Evolutionary conservation across 2,888 invertebrate genomes (phyloP).

Genomic region (Apamea monoglypha): DNA sequence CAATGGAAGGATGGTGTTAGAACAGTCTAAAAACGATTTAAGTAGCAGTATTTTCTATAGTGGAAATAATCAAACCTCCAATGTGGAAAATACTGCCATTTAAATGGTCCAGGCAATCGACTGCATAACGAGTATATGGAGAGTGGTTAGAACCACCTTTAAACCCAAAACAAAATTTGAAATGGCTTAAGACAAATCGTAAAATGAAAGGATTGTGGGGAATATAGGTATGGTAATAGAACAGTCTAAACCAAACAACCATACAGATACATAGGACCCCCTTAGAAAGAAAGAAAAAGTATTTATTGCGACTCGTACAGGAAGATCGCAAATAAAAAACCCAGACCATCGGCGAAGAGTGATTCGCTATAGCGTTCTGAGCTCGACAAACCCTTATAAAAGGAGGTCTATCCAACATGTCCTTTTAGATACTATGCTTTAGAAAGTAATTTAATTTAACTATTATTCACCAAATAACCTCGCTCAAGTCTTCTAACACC

Average conservation of each 20-base stretch:
- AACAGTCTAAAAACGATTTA: background rate
- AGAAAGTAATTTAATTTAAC: background rate
- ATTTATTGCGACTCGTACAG: too few species aligned
- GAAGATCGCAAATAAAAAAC: too few species aligned
- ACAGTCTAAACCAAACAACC: background rate
- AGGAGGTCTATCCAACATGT: background rate
- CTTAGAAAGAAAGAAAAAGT: too few species aligned
- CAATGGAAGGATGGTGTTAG: background rate
- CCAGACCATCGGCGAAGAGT: too few species aligned
- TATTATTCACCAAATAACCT: background rate
- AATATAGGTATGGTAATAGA: background rate
- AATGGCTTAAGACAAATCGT: background rate
- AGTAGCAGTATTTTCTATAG: background rate
- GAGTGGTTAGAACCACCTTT: background rate
- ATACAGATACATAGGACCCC: background rate
- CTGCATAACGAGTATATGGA: background rate
- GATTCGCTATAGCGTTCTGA: too few species aligned
- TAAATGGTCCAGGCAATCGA: too few species aligned
- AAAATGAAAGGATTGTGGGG: background rate
- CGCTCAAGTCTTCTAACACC: background rate
- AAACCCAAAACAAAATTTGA: background rate
- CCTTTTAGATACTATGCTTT: background rate
- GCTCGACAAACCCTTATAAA: too few species aligned
- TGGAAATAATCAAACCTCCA: too few species aligned
- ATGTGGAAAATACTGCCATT: too few species aligned